Base-by-base conservation (phyloP, 2,797 vertebrate genomes). In the Acipenser transmontanus region DNA sequence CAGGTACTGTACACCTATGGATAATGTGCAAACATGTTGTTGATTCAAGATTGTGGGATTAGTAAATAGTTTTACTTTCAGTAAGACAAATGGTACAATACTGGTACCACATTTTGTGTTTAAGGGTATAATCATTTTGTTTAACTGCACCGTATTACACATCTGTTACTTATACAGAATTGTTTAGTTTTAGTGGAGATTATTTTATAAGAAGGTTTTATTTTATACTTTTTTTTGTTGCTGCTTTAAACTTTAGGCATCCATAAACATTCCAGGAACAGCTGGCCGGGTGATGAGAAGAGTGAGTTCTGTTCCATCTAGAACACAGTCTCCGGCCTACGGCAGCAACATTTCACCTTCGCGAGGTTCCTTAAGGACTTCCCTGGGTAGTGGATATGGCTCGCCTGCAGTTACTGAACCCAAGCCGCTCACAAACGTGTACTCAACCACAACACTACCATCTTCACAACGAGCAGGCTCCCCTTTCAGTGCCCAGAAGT, bases 261-360 rank as follows among this genome's bases (percentile, higher is more conserved):
- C 88, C 34, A 82, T 82, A 63, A 84, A 76, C 9, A 50, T 65
- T 50, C 63, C 82, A 4, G 69, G 71, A 49, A 64, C 64, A 1
- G 79, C 85, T 65, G 90, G 77, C 54, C 86, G 94, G 74, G 89
- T 91, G 75, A 89, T 98, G 81, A 84, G 95, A 59, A 85, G 96
- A 69, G 95, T 98, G 82, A 91, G 93, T 13, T 99, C 96, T 9
- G 93, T 98, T 70, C 95, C 95, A 1, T 96, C 95, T 78, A 84
- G 94, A 79, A 91, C 94, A 8, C 95, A 97, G 81, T 97, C 95
- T 59, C 96, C 97, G 0, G 94, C 94, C 50, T 93, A 95, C 50
- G 81, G 91, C 82, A 84, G 90, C 0, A 90, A 89, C 14, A 76
- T 92, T 52, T 93, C 95, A 6, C 92, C 94, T 6, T 94, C 93